Percentiles rank a stretch among this genome's conserved stretches.
These are phyloP conservation scores for Fregata magnificens DNA, from an alignment of 2,113 vertebrate species.

Conservation along the genomic window DNA sequence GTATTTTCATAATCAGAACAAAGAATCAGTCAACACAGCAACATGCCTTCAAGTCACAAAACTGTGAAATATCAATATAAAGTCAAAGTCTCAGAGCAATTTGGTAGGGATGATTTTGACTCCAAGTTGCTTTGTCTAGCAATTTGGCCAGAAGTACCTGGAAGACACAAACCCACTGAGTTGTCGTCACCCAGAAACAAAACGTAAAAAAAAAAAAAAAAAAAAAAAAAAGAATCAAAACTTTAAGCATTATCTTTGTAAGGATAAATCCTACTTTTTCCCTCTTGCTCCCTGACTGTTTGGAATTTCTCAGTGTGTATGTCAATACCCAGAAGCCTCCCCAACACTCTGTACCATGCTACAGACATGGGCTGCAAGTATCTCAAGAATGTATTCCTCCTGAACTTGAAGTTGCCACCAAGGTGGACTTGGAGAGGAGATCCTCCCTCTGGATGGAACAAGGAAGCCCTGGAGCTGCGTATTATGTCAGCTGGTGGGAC, in stretches of 20 bases:
- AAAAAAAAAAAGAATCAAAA: no score
- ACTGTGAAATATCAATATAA: neutral
- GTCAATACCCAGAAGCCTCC: neutral
- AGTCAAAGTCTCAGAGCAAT: neutral
- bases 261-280: neutral
- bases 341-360: neutral
- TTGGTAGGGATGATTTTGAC: neutral
- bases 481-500: neutral
- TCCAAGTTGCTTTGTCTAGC: neutral
- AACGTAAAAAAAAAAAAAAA: no score
- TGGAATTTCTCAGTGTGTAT: neutral
- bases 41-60: neutral
- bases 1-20: neutral
- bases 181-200: neutral
- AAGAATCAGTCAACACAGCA: neutral
- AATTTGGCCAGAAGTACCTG: neutral
- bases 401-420: neutral
- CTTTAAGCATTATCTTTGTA: no score
- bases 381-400: neutral
- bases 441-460: neutral
- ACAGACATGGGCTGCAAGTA: neutral
- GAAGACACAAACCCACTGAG: neutral
- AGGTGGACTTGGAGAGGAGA: neutral
- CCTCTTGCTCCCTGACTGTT: neutral
- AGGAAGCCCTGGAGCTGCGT: neutral